Percentiles rank a stretch among this genome's conserved stretches.
Evolutionary conservation across 2,113 vertebrate genomes (phyloP).

Genomic region (Ochotona princeps): DNA sequence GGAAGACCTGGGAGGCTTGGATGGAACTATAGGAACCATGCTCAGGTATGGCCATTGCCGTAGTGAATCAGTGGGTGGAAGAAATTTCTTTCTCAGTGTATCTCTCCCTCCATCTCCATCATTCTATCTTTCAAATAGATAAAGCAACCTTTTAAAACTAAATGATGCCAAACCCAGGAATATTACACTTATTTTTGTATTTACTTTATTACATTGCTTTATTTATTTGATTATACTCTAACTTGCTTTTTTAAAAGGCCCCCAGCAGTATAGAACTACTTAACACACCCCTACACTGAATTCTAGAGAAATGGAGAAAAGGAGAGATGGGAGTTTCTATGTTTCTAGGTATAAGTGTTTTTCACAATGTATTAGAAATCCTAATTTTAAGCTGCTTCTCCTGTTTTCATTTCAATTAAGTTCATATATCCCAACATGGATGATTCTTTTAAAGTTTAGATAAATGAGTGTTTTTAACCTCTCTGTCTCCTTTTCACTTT

Average conservation of each 20-base stretch:
- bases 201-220: not conserved
- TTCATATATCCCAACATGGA: not conserved
- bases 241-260: not conserved
- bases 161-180: not conserved
- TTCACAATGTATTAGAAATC: slow-evolving; percentile 7
- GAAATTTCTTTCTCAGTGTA: too few species aligned
- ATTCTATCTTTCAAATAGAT: too few species aligned
- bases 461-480: not conserved
- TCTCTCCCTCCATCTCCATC: too few species aligned
- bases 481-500: slow-evolving; percentile 25
- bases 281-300: not conserved
- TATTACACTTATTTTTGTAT: not conserved
- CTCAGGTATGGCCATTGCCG: too few species aligned
- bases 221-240: slow-evolving; percentile 17
- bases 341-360: not conserved
- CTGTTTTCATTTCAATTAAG: slow-evolving; percentile 25
- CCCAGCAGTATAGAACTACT: not conserved
- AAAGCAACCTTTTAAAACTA: not conserved
- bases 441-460: not conserved
- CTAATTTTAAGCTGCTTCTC: not conserved
- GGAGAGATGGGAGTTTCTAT: not conserved
- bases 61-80: too few species aligned
- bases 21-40: too few species aligned
- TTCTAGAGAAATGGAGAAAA: not conserved
- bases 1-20: too few species aligned